Percentiles rank a stretch among this genome's conserved stretches.
Evolutionary conservation across 2,888 invertebrate genomes (phyloP).

Genomic region (Amphipoea lucens): DNA sequence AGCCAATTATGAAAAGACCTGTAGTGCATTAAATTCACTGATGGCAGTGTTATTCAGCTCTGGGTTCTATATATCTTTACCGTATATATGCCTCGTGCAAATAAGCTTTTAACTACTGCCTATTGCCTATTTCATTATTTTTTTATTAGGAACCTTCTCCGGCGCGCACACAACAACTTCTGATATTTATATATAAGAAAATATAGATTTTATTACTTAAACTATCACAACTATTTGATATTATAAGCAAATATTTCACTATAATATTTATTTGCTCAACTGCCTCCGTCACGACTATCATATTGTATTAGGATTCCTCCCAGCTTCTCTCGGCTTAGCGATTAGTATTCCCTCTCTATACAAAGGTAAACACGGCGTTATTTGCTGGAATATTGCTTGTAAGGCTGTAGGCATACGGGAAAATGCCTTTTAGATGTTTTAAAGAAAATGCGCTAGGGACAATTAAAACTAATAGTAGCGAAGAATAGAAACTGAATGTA

Average conservation of each 20-base stretch:
- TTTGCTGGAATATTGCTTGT: conserved; percentile 26
- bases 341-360: conserved; percentile 39
- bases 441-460: background rate
- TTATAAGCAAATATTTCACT: conserved; percentile 16
- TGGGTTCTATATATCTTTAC: background rate
- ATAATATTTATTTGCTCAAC: conserved; percentile 17
- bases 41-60: background rate
- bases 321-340: conserved; percentile 9
- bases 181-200: no score
- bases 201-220: conserved; percentile 1
- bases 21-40: conserved; percentile 1
- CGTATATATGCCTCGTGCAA: background rate
- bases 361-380: conserved; percentile 31
- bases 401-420: background rate
- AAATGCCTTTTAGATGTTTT: background rate
- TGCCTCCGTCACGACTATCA: background rate
- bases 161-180: no score
- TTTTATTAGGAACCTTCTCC: no score
- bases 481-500: background rate
- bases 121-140: no score
- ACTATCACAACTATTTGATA: background rate
- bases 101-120: conserved; percentile 10
- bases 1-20: conserved; percentile 4
- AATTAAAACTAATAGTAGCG: background rate
- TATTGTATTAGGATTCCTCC: conserved; percentile 18